phyloP scores from a whole-genome alignment of 2,888 invertebrate species.

The Agrotis exclamationis region DNA sequence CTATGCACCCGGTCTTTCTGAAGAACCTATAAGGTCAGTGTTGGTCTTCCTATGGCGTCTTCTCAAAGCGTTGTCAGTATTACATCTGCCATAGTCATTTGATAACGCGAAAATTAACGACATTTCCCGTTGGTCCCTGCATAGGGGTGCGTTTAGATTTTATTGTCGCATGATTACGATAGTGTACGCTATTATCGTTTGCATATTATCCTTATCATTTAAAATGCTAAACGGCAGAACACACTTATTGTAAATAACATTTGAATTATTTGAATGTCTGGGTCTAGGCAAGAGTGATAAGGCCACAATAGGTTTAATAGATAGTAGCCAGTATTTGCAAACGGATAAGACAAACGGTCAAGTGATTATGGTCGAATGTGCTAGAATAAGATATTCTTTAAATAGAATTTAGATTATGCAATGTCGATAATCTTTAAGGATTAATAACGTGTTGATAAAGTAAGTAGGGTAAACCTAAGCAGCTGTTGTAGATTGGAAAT shows the following conservation, averaged over 20 bases:
- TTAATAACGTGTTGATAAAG: not conserved
- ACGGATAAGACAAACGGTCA: slow-evolving; percentile 35
- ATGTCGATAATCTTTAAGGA: not conserved
- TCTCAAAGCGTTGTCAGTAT: too few species aligned
- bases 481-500: not conserved
- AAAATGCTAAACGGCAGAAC: not conserved
- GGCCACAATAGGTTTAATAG: not conserved
- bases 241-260: slow-evolving; percentile 5
- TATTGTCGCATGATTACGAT: slow-evolving; percentile 16
- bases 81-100: too few species aligned
- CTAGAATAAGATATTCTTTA: slow-evolving; percentile 25
- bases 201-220: slow-evolving; percentile 9
- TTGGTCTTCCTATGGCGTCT: too few species aligned
- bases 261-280: slow-evolving; percentile 30
- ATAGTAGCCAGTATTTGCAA: slow-evolving; percentile 2
- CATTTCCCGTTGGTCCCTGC: too few species aligned
- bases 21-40: too few species aligned
- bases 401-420: slow-evolving; percentile 31
- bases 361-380: slow-evolving; percentile 18
- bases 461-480: not conserved
- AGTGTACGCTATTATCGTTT: not conserved
- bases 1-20: too few species aligned
- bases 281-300: slow-evolving; percentile 41
- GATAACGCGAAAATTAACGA: too few species aligned
- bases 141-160: slow-evolving; percentile 36